A percentile compares a stretch with the other conserved stretches of the same genome.
These are phyloP conservation scores for Orthosia cruda DNA, from an alignment of 2,888 invertebrate species.

Conservation along the genomic window DNA sequence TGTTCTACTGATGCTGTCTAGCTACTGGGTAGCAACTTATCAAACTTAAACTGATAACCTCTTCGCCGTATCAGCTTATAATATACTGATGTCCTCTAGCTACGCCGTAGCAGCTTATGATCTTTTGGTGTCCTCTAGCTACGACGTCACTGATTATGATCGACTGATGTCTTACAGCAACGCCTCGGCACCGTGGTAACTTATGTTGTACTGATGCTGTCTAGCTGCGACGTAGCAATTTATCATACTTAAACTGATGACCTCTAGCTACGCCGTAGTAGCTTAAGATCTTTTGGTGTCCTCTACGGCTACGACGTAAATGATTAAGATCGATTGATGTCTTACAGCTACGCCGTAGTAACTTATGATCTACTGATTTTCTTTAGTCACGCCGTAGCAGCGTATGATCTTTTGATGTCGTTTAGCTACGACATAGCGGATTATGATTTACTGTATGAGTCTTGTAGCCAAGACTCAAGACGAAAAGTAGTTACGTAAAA, in stretches of 20 bases:
- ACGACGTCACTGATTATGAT: neutral
- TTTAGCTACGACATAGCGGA: no score
- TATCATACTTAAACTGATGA: neutral
- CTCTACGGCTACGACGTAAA: neutral
- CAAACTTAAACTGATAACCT: no score
- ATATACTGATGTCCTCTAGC: no score
- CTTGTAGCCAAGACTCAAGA: neutral
- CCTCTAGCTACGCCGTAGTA: neutral
- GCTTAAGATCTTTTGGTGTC: no score
- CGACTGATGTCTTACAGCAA: neutral
- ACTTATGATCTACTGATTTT: no score
- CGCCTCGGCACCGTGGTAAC: neutral
- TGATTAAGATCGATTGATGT: no score
- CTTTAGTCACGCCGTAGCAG: no score
- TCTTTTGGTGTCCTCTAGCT: neutral
- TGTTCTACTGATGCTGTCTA: no score
- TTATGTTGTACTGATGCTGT: neutral
- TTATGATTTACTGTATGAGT: no score
- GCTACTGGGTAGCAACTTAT: neutral
- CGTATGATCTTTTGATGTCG: no score
- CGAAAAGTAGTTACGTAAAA: neutral
- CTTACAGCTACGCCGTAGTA: neutral
- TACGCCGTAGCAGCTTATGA: neutral
- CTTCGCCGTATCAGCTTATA: neutral
- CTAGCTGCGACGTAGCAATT: neutral